Percentiles rank a stretch among this genome's conserved stretches.
Conservation (phyloP, 2,888 invertebrate species). For the Dasysyrphus albostriatus region DNA sequence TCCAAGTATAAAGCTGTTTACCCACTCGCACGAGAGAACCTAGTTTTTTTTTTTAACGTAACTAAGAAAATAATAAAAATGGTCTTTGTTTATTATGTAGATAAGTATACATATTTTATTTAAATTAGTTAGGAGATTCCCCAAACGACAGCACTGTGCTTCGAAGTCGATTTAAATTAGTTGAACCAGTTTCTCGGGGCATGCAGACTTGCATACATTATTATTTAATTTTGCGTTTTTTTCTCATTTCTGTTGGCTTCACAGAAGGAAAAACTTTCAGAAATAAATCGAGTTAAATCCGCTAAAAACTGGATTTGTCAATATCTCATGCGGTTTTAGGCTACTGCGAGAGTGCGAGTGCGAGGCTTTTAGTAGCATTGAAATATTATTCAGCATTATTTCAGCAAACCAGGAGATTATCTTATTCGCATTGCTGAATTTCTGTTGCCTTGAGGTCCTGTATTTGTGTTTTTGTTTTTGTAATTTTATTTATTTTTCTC, state of each 20-base stretch:
- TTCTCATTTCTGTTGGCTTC: neutral
- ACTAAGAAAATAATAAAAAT: neutral
- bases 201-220: slow-evolving; percentile 51
- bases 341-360: neutral
- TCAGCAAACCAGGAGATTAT: slow-evolving; percentile 19
- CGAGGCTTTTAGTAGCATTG: slow-evolving; percentile 23
- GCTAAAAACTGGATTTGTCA: slow-evolving; percentile 63
- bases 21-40: neutral
- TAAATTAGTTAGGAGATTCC: slow-evolving; percentile 1
- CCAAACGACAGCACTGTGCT: slow-evolving; percentile 34
- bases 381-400: slow-evolving; percentile 19
- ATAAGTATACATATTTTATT: neutral
- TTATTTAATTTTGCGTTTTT: slow-evolving; percentile 35
- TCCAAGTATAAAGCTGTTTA: neutral
- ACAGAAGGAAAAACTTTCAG: slow-evolving; percentile 67
- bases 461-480: neutral
- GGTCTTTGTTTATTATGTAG: neutral
- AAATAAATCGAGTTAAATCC: slow-evolving; percentile 69
- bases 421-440: slow-evolving; percentile 10
- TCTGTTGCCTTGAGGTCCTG: slow-evolving; percentile 10
- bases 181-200: slow-evolving; percentile 47
- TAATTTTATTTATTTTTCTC: neutral
- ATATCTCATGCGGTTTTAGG: slow-evolving; percentile 20
- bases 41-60: neutral
- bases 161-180: slow-evolving; percentile 30